These are phyloP conservation scores for Eulimnadia texana DNA, from an alignment of 1,140 invertebrate species.

Conservation along the genomic window DNA sequence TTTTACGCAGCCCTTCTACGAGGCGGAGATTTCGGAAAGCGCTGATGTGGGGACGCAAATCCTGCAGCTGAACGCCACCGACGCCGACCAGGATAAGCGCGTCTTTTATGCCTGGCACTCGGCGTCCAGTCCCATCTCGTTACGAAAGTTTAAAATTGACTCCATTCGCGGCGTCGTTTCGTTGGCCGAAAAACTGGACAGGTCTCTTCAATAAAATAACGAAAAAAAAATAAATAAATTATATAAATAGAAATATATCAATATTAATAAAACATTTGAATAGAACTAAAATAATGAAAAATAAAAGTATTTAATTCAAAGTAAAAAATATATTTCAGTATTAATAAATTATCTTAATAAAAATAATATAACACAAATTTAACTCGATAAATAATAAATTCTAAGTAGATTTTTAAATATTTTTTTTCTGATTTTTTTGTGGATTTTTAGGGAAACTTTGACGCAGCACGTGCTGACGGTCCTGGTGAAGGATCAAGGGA, in stretches of 20 bases:
- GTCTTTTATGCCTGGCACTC: conserved; percentile 63
- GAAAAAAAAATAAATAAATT: no score
- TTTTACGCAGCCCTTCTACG: conserved; percentile 51
- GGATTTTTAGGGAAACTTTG: conserved; percentile 46
- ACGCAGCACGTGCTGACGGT: conserved; percentile 71
- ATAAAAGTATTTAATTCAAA: no score
- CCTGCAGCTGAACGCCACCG: conserved; percentile 48
- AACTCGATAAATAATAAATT: no score
- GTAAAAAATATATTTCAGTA: no score
- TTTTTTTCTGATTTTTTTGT: background rate
- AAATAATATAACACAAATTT: no score
- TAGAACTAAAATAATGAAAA: no score
- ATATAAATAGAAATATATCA: no score
- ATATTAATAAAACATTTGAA: no score
- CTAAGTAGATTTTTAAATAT: background rate
- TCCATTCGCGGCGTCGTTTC: conserved; percentile 56
- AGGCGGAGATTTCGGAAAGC: conserved; percentile 60
- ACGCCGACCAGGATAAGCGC: conserved; percentile 48
- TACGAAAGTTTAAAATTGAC: conserved; percentile 62
- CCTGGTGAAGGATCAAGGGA: conserved; percentile 77
- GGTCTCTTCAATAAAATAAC: no score
- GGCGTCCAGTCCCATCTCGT: conserved; percentile 53
- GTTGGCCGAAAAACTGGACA: conserved; percentile 52
- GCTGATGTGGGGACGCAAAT: conserved; percentile 45
- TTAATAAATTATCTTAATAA: no score